phyloP scores from a whole-genome alignment of 2,888 invertebrate genomes.

The Ectemnius cavifrons region DNA sequence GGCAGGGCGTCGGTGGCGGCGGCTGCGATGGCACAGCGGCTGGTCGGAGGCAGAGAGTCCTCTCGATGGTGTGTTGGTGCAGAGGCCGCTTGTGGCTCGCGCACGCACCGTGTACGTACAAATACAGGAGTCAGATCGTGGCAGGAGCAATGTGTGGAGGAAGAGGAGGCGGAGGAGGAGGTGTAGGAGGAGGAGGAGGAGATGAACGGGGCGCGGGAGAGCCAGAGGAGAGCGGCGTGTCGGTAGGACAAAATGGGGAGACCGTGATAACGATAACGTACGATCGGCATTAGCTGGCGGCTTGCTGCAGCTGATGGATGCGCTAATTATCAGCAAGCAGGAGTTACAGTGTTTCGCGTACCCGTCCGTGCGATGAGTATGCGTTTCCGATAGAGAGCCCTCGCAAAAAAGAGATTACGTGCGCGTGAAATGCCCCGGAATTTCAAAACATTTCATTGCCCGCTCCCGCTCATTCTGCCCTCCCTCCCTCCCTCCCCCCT shows the following conservation, averaged over 20 bases:
- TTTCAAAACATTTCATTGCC: conserved; percentile 16
- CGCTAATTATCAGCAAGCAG: conserved; percentile 78
- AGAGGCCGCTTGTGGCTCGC: conserved; percentile 52
- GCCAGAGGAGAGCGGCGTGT: conserved; percentile 1
- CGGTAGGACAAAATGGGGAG: conserved; percentile 75
- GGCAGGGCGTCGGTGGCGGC: conserved; percentile 6
- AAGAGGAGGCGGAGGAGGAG: conserved; percentile 30
- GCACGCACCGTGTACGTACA: conserved; percentile 63
- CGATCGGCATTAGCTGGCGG: conserved; percentile 78
- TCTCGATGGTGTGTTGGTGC: conserved; percentile 5
- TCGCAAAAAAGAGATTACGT: conserved; percentile 49
- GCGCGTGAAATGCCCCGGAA: conserved; percentile 21
- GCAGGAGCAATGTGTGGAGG: conserved; percentile 22
- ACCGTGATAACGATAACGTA: conserved; percentile 78
- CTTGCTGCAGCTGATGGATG: conserved; percentile 78
- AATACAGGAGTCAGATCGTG: conserved; percentile 53
- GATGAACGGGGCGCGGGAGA: conserved; percentile 43
- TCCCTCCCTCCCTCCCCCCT: not conserved
- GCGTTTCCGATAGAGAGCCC: conserved; percentile 63
- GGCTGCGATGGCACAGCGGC: conserved; percentile 35
- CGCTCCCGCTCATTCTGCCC: not conserved
- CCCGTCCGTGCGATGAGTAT: conserved; percentile 65
- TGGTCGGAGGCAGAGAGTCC: conserved; percentile 24
- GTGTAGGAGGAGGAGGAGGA: conserved; percentile 19
- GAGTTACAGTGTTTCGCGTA: conserved; percentile 76